Conservation (phyloP, 2,888 invertebrate species). For the Hecatera dysodea region DNA sequence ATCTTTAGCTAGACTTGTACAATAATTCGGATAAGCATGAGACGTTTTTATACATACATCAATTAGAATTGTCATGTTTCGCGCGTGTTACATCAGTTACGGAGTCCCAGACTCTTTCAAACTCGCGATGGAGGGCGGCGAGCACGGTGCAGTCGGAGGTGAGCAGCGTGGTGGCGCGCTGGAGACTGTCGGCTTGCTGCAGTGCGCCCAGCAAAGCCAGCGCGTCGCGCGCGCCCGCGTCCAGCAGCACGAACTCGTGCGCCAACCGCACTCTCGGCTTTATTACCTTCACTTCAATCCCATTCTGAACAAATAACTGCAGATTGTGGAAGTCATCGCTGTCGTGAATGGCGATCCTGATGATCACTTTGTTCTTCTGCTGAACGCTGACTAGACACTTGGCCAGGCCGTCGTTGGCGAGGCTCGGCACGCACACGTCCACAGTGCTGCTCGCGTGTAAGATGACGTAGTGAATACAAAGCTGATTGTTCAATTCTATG, state of each 20-base stretch:
- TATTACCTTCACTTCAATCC: conserved; percentile 78
- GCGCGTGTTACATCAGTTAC: conserved; percentile 15
- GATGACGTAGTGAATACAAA: conserved; percentile 78
- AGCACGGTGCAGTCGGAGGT: conserved; percentile 75
- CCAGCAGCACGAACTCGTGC: conserved; percentile 81
- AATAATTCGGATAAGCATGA: neutral
- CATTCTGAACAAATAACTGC: conserved; percentile 69
- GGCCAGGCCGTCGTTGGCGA: conserved; percentile 75
- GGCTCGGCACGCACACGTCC: conserved; percentile 80
- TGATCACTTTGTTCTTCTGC: conserved; percentile 69
- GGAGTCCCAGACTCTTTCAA: conserved; percentile 79
- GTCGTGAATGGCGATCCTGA: conserved; percentile 77
- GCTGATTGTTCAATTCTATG: conserved; percentile 77
- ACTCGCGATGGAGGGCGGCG: conserved; percentile 75
- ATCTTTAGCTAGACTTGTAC: conserved; percentile 8
- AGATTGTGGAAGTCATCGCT: conserved; percentile 69
- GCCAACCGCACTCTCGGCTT: conserved; percentile 72
- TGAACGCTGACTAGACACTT: conserved; percentile 75
- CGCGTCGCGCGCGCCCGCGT: conserved; percentile 70
- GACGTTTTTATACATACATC: conserved; percentile 1
- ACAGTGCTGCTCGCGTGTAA: conserved; percentile 75
- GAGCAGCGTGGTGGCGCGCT: conserved; percentile 76
- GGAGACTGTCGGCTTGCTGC: conserved; percentile 76
- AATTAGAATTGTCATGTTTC: conserved; percentile 35
- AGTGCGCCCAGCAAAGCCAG: conserved; percentile 79